Evolutionary conservation across 2,113 vertebrate genomes (phyloP), one percentile per base, ranked within the genome.

Genomic region (Casuarius casuarius): DNA sequence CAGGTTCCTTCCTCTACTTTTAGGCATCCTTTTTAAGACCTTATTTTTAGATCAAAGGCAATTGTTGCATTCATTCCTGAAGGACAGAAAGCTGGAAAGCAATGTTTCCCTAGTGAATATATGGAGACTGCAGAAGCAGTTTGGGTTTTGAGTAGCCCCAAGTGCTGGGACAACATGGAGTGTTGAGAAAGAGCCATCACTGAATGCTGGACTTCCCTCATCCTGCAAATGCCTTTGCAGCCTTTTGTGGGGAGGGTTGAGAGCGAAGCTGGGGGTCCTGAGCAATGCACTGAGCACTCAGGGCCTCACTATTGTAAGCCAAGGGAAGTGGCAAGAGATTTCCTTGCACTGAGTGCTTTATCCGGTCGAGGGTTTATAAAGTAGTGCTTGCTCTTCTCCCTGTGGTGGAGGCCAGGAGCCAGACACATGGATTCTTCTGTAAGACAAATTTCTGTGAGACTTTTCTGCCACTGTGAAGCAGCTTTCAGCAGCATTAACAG

Each of bases 401-500:
- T 10, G 13, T 63, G 33, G 20, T 46, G 33, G 17, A 52, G 7
- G 29, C 48, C 46, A 66, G 76, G 12, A 73, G 35, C 13, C 7
- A 81, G 68, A 2, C 22, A 56, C 3, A 0, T 3, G 12, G 28
- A 5, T 71, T 81, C 62, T 33, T 81, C 40, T 58, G 25, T 9
- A 56, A 44, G 18, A 49, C 84, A 49, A 67, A 65, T 7, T 15
- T 15, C 68, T 74, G 9, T 26, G 54, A 22, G 56, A 7, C 40
- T 65, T 85, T 72, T 49, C 18, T 91, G 33, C 18, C 52, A 5
- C 38, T 38, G 52, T 12, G 46, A 48, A 86, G 28, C 44, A 66
- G 63, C 4, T 0, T 40, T 51, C 0, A 0, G 31, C 44, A 70
- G 63, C 3, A 0, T 46, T 59, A 0, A 0, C 51, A 78, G 61